These are phyloP conservation scores for Cyanoderma ruficeps DNA, from an alignment of 2,113 vertebrate genomes.

Conservation along the genomic window DNA sequence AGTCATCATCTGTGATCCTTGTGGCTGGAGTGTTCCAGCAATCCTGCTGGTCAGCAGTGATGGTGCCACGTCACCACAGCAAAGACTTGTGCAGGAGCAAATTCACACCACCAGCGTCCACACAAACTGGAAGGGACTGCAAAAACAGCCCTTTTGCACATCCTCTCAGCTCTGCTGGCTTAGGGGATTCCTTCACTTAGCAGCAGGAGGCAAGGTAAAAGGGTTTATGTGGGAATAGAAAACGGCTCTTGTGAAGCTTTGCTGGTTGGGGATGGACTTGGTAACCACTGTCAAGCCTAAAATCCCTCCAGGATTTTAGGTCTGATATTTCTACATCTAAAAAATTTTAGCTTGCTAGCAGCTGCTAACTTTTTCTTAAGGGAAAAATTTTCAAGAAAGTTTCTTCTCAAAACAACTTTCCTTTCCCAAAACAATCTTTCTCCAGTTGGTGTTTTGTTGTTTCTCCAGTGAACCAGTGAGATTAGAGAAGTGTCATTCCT, in stretches of 20 bases:
- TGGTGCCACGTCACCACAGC: conserved; percentile 15
- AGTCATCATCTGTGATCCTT: conserved; percentile 46
- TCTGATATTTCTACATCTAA: too few species aligned
- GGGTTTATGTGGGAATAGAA: background rate
- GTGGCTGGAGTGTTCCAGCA: background rate
- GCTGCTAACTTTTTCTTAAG: too few species aligned
- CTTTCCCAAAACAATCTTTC: too few species aligned
- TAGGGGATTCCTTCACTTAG: background rate
- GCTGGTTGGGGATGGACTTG: background rate
- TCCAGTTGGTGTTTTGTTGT: too few species aligned
- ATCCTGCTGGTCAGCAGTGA: background rate
- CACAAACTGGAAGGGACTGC: background rate
- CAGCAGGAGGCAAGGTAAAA: background rate
- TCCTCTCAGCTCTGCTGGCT: background rate
- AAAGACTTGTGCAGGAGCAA: background rate
- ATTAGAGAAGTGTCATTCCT: too few species aligned
- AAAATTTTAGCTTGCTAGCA: too few species aligned
- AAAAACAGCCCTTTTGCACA: background rate
- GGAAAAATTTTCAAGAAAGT: too few species aligned
- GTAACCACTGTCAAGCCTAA: background rate
- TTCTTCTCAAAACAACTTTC: too few species aligned
- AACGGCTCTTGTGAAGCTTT: background rate
- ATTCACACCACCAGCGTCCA: background rate
- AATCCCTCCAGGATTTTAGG: background rate
- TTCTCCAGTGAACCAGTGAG: too few species aligned